Percentiles rank a stretch among this genome's conserved stretches.
Evolutionary conservation across 2,888 invertebrate species (phyloP).

Genomic region (Drosophila parthenogenetica): DNA sequence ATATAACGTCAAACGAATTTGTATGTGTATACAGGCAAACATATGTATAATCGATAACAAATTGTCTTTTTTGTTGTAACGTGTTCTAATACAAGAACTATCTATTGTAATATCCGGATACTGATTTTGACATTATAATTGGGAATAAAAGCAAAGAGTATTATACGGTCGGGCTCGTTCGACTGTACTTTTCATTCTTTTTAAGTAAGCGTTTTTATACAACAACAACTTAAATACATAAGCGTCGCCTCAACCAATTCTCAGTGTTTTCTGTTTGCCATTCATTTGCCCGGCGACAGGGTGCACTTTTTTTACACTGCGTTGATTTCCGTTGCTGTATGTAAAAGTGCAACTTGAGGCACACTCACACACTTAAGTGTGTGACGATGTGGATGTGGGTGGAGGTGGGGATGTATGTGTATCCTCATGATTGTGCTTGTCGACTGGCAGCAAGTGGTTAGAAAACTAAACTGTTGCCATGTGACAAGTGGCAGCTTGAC

Average conservation of each 20-base stretch:
- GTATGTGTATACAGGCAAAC: too few relatives aligned
- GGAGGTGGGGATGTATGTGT: conserved; percentile 37
- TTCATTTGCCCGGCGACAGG: conserved; percentile 77
- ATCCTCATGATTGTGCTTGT: conserved; percentile 33
- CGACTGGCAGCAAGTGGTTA: conserved; percentile 70
- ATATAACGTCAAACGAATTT: too few relatives aligned
- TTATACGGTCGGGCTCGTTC: too few relatives aligned
- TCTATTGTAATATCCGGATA: too few relatives aligned
- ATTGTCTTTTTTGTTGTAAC: too few relatives aligned
- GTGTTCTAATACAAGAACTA: too few relatives aligned
- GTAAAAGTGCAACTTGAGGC: conserved; percentile 80
- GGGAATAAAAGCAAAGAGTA: too few relatives aligned
- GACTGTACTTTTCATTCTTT: too few relatives aligned
- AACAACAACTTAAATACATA: conserved; percentile 65
- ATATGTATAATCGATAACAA: too few relatives aligned
- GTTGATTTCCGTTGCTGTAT: conserved; percentile 78
- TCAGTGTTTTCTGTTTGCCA: conserved; percentile 44
- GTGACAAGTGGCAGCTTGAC: conserved; percentile 81
- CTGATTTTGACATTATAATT: too few relatives aligned
- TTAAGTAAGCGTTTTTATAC: too few relatives aligned
- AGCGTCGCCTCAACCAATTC: conserved; percentile 36
- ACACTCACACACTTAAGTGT: conserved; percentile 63
- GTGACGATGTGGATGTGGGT: conserved; percentile 40
- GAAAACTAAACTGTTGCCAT: conserved; percentile 80
- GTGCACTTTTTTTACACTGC: conserved; percentile 70